phyloP scores from a whole-genome alignment of 2,888 invertebrate genomes.

The Gymnosoma rotundatum region DNA sequence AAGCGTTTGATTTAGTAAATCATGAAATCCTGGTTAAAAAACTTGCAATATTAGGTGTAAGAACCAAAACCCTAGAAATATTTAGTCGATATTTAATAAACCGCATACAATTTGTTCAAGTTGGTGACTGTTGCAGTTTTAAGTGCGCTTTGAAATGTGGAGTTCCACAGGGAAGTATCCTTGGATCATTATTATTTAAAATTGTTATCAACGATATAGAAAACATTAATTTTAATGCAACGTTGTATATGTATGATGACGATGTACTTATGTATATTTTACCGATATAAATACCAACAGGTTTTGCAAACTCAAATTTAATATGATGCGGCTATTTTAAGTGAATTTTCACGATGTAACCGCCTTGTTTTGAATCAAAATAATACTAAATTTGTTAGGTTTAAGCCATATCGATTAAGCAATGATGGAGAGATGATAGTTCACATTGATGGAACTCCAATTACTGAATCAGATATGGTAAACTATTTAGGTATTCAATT shows the following conservation, averaged over 20 bases:
- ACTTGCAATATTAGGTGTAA: neutral
- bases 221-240: no score
- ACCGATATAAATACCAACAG: neutral
- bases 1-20: neutral
- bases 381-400: no score
- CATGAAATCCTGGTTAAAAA: neutral
- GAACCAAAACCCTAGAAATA: neutral
- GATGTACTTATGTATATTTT: neutral
- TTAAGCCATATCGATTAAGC: no score
- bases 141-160: no score
- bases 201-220: no score
- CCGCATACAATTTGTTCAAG: neutral
- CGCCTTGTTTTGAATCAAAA: no score
- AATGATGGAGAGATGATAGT: no score
- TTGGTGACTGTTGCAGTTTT: no score
- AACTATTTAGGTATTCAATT: no score
- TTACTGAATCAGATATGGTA: neutral
- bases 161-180: neutral
- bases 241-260: neutral
- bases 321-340: slow-evolving; percentile 2
- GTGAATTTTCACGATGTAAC: neutral
- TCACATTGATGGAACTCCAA: no score
- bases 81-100: slow-evolving; percentile 1
- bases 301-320: neutral
- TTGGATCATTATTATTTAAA: neutral